Percentiles rank a stretch among this genome's conserved stretches.
These are phyloP conservation scores for Rhinolophus sinicus DNA, from an alignment of 2,113 vertebrate genomes.

Conservation along the genomic window DNA sequence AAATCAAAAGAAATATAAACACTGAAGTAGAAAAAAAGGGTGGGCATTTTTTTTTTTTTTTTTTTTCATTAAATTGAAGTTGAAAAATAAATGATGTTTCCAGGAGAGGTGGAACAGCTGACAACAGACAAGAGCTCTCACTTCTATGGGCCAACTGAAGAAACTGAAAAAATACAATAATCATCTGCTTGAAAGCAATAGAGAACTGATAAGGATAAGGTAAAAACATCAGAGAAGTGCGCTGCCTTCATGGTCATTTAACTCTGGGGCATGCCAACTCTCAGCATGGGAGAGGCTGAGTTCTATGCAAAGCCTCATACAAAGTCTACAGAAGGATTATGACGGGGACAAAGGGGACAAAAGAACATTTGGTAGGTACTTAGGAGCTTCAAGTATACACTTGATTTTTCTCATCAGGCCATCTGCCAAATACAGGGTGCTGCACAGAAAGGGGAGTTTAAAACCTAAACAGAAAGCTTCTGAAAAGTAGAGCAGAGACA, in stretches of 20 bases:
- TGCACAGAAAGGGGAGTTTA: not conserved
- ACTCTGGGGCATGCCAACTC: not conserved
- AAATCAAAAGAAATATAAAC: not conserved
- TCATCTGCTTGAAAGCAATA: not conserved
- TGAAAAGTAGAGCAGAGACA: not conserved
- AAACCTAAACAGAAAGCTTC: not conserved
- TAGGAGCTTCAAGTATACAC: not conserved
- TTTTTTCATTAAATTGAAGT: not conserved
- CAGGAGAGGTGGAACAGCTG: not conserved
- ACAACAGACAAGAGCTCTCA: not conserved
- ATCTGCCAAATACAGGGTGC: no score
- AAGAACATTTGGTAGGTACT: not conserved
- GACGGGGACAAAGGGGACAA: not conserved
- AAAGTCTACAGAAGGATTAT: not conserved
- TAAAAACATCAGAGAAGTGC: not conserved
- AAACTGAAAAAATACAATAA: not conserved
- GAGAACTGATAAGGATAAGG: not conserved
- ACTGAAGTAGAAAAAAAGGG: not conserved
- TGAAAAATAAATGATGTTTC: slow-evolving; percentile 11
- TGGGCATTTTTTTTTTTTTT: not conserved
- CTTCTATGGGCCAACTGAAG: not conserved
- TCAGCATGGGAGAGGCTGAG: not conserved
- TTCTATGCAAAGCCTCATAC: not conserved
- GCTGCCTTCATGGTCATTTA: not conserved
- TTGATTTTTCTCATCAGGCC: not conserved